A percentile compares a stretch with the other conserved stretches of the same genome.
phyloP scores from a whole-genome alignment of 1,140 invertebrate genomes.

The Sitophilus oryzae region DNA sequence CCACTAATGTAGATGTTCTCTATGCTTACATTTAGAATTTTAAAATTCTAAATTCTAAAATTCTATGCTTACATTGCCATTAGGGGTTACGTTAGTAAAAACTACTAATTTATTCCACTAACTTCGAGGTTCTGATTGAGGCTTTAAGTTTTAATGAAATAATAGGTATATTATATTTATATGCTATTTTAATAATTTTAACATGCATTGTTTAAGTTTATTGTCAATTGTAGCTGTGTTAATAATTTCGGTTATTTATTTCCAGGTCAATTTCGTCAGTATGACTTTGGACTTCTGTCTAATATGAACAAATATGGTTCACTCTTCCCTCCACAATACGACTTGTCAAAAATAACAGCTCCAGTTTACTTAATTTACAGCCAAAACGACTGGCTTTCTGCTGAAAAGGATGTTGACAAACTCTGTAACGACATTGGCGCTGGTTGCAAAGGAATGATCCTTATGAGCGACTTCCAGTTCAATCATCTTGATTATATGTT shows the following conservation, averaged over 20 bases:
- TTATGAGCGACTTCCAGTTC: conserved; percentile 49
- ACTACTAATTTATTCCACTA: too few relatives aligned
- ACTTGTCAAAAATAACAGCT: conserved; percentile 52
- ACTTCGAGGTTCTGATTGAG: too few relatives aligned
- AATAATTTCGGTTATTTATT: conserved; percentile 12
- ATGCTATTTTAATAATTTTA: too few relatives aligned
- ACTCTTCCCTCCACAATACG: conserved; percentile 48
- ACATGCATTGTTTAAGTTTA: too few relatives aligned
- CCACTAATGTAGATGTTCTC: too few relatives aligned
- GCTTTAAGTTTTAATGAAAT: too few relatives aligned
- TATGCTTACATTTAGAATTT: too few relatives aligned
- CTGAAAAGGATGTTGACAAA: conserved; percentile 33
- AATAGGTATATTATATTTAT: too few relatives aligned
- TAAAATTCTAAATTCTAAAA: too few relatives aligned
- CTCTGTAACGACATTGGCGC: conserved; percentile 45
- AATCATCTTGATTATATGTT: conserved; percentile 58
- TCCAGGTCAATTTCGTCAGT: conserved; percentile 55
- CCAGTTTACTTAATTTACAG: conserved; percentile 52
- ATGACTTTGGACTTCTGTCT: conserved; percentile 52
- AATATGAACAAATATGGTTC: conserved; percentile 49
- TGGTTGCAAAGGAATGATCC: conserved; percentile 42
- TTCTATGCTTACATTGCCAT: too few relatives aligned
- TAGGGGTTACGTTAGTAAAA: too few relatives aligned
- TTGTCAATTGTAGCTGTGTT: too few relatives aligned
- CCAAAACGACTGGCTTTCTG: conserved; percentile 47